Evolutionary conservation across 2,113 vertebrate species (phyloP).

Genomic region (Paratilapia polleni): DNA sequence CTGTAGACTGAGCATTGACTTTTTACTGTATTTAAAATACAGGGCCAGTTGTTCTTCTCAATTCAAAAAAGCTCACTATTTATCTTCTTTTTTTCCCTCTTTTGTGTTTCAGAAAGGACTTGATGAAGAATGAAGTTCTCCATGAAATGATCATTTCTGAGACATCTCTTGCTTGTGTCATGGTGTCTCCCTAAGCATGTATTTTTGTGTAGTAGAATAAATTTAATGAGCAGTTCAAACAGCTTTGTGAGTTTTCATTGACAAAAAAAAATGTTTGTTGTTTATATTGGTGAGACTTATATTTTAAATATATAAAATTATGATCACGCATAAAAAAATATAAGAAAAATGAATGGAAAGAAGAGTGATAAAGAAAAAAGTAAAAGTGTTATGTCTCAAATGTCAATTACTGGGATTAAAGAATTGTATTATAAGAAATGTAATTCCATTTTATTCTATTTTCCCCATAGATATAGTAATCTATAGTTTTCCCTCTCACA

Average conservation of each 20-base stretch:
- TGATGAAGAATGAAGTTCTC: constrained; percentile 72
- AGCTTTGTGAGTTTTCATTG: constrained; percentile 15
- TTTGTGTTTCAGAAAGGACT: constrained; percentile 70
- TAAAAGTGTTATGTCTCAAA: neutral
- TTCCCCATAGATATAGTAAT: neutral
- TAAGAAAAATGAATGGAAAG: neutral
- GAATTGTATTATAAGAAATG: too few species aligned
- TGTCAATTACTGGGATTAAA: neutral
- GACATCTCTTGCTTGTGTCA: neutral
- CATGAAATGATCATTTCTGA: constrained; percentile 10
- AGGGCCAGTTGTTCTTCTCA: neutral
- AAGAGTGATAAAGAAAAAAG: neutral
- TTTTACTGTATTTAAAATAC: neutral
- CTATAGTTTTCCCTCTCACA: neutral
- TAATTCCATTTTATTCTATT: neutral
- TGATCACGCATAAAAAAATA: neutral
- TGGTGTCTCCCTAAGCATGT: constrained; percentile 51
- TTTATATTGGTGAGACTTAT: neutral
- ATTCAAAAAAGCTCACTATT: constrained; percentile 72
- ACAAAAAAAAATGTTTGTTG: neutral
- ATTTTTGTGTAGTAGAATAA: constrained; percentile 48
- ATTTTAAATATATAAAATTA: neutral
- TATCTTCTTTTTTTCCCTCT: neutral
- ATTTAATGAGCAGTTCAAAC: constrained; percentile 31
- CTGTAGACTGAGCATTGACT: too few species aligned